These are phyloP conservation scores for Volucella inanis DNA, from an alignment of 2,888 invertebrate genomes.

Conservation along the genomic window DNA sequence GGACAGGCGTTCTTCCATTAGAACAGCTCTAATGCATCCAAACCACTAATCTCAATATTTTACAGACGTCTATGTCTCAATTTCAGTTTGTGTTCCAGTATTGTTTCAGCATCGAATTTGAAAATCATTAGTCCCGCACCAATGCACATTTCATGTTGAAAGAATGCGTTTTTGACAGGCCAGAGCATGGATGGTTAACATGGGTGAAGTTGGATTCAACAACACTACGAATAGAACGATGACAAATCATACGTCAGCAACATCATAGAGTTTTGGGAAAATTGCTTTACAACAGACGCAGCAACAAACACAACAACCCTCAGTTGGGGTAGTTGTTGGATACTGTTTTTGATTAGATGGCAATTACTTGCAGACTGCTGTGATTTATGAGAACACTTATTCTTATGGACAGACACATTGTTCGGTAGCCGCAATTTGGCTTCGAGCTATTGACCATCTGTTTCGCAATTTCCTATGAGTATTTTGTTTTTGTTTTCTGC, in stretches of 20 bases:
- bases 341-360: slow-evolving; percentile 76
- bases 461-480: slow-evolving; percentile 60
- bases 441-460: slow-evolving; percentile 69
- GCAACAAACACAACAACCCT: slow-evolving; percentile 38
- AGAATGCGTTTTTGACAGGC: slow-evolving; percentile 5
- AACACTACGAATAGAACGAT: slow-evolving; percentile 41
- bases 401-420: slow-evolving; percentile 76
- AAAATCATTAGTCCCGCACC: slow-evolving; percentile 69
- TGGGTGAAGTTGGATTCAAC: background rate
- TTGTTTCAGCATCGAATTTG: slow-evolving; percentile 68
- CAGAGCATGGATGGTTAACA: slow-evolving; percentile 32
- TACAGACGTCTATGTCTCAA: background rate
- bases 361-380: slow-evolving; percentile 78
- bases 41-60: slow-evolving; percentile 70
- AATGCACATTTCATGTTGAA: slow-evolving; percentile 61
- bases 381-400: slow-evolving; percentile 79
- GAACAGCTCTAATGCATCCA: slow-evolving; percentile 59
- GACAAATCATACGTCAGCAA: slow-evolving; percentile 69
- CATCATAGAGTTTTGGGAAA: slow-evolving; percentile 52
- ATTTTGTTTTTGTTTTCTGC: slow-evolving; percentile 30
- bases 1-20: slow-evolving; percentile 28
- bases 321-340: slow-evolving; percentile 27
- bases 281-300: slow-evolving; percentile 50
- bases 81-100: slow-evolving; percentile 4
- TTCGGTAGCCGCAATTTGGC: slow-evolving; percentile 63